A percentile compares a stretch with the other conserved stretches of the same genome.
Evolutionary conservation across 2,797 vertebrate genomes (phyloP).

Genomic region (Adelosebastes latens): DNA sequence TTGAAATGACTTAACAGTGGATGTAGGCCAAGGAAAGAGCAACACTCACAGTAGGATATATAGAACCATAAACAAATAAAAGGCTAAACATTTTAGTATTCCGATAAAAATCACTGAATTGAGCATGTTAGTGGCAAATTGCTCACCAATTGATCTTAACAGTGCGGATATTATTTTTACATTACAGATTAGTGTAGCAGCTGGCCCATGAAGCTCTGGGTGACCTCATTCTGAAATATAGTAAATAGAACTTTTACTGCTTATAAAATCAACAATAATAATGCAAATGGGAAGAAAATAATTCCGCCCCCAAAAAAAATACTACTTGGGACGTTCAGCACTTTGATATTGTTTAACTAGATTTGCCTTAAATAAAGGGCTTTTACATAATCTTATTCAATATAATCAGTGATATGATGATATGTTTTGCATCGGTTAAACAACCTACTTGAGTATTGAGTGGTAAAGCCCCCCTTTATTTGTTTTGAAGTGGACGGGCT

Average conservation of each 20-base stretch:
- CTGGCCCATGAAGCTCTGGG: background rate
- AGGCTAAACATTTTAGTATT: background rate
- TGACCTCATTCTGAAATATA: background rate
- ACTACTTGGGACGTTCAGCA: background rate
- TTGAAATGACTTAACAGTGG: slow-evolving; percentile 34
- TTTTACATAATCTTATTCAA: background rate
- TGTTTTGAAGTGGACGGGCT: no score
- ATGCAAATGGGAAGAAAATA: background rate
- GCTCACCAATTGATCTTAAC: background rate
- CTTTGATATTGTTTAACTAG: background rate
- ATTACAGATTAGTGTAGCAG: background rate
- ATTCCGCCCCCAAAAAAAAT: background rate
- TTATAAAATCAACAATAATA: background rate
- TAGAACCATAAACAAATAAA: background rate
- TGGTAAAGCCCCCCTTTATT: background rate
- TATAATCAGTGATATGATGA: background rate
- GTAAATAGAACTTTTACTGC: background rate
- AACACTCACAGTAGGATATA: background rate
- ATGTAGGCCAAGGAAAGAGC: slow-evolving; percentile 28
- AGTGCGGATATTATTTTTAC: background rate
- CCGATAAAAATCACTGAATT: background rate
- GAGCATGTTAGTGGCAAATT: background rate
- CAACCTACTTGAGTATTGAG: background rate
- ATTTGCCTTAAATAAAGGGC: background rate
- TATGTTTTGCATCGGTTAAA: background rate